phyloP scores from a whole-genome alignment of 2,797 vertebrate species.

The Glossophaga mutica region DNA sequence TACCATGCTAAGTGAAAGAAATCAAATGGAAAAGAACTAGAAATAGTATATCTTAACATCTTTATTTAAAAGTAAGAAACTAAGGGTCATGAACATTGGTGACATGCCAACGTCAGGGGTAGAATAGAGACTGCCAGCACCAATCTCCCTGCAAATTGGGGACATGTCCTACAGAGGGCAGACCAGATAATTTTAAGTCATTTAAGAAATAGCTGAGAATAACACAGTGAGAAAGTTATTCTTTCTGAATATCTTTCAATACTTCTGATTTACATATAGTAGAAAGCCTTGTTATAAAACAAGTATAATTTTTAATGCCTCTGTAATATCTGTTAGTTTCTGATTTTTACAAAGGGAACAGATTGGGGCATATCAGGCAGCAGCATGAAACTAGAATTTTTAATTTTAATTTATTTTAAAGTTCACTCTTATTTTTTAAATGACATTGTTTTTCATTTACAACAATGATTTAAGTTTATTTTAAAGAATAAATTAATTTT shows the following conservation, averaged over 20 bases:
- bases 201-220: constrained; percentile 36
- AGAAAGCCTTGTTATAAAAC: not conserved
- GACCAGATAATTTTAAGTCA: constrained; percentile 28
- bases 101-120: not conserved
- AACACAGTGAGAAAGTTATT: not conserved
- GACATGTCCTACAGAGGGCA: not conserved
- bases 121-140: not conserved
- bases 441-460: not conserved
- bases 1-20: not conserved
- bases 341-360: not conserved
- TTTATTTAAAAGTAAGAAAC: not conserved
- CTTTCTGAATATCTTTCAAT: constrained; percentile 12
- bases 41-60: not conserved
- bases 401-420: constrained; percentile 17
- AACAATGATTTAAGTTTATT: not conserved
- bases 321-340: not conserved
- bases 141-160: not conserved
- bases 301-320: not conserved
- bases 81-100: not conserved
- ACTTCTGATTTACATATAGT: constrained; percentile 8
- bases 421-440: not conserved
- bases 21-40: not conserved
- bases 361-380: not conserved
- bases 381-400: not conserved
- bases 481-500: not conserved